Conservation (phyloP, 64 coral and sea anemone species). For the Acropora tenuis region DNA sequence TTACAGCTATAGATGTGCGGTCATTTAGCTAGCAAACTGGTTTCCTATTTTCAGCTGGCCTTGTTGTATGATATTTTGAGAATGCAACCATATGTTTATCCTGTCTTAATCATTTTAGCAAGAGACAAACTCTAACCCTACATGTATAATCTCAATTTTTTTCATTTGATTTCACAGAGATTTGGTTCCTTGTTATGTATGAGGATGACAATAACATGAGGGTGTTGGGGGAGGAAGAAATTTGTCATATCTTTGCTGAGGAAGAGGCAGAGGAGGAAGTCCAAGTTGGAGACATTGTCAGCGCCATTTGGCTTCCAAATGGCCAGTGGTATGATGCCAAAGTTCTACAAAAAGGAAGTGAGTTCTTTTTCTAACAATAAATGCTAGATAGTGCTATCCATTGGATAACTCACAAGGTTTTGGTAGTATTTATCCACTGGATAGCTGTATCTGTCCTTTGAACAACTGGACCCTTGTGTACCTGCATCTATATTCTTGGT, state of each 20-base stretch:
- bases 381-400: neutral
- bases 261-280: constrained; percentile 62
- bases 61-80: neutral
- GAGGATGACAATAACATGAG: constrained; percentile 68
- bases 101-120: neutral
- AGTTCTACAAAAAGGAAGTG: constrained; percentile 36
- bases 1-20: no score
- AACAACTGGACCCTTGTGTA: neutral
- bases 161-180: neutral
- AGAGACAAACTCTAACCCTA: neutral
- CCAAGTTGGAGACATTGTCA: constrained; percentile 52
- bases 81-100: neutral
- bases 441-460: no score
- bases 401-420: no score
- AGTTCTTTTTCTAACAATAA: constrained; percentile 10
- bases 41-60: neutral
- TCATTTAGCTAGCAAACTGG: no score
- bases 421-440: no score
- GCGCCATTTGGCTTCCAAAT: constrained; percentile 68
- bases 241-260: constrained; percentile 45
- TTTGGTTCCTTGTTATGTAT: constrained; percentile 73
- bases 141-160: neutral
- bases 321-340: constrained; percentile 62
- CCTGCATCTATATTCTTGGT: neutral
- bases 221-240: constrained; percentile 50